Percentiles rank a stretch among this genome's conserved stretches.
phyloP scores from a whole-genome alignment of 2,113 vertebrate species.

The Heterotilapia buettikoferi region DNA sequence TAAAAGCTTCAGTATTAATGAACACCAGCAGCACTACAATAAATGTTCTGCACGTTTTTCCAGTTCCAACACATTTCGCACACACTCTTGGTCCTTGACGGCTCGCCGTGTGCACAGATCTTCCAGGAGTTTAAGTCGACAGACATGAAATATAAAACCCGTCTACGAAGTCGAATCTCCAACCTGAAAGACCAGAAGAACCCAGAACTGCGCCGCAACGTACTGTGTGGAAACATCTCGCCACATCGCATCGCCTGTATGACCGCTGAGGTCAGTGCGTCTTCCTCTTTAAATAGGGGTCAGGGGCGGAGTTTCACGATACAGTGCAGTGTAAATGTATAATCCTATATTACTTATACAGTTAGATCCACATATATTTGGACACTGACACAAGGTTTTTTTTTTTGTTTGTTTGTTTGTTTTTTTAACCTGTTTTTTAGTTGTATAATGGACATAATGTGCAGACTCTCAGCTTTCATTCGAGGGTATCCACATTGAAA shows the following conservation, averaged over 20 bases:
- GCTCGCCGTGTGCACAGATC: slow-evolving; percentile 69
- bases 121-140: slow-evolving; percentile 89
- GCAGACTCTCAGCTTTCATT: neutral
- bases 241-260: slow-evolving; percentile 85
- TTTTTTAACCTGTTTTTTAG: neutral
- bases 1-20: neutral
- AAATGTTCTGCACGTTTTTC: neutral
- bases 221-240: slow-evolving; percentile 83
- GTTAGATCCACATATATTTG: neutral
- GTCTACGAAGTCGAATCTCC: slow-evolving; percentile 89
- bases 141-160: slow-evolving; percentile 89
- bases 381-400: neutral
- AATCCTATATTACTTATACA: neutral
- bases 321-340: neutral
- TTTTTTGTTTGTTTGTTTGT: no score
- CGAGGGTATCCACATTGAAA: neutral
- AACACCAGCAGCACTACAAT: neutral
- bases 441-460: neutral
- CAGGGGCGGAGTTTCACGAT: neutral
- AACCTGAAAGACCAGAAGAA: slow-evolving; percentile 97
- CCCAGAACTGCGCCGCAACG: slow-evolving; percentile 84
- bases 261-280: slow-evolving; percentile 83
- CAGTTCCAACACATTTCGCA: neutral
- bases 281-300: neutral
- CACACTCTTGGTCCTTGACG: slow-evolving; percentile 77